Conservation (phyloP, 2,113 vertebrate genomes). For the Chunga burmeisteri region DNA sequence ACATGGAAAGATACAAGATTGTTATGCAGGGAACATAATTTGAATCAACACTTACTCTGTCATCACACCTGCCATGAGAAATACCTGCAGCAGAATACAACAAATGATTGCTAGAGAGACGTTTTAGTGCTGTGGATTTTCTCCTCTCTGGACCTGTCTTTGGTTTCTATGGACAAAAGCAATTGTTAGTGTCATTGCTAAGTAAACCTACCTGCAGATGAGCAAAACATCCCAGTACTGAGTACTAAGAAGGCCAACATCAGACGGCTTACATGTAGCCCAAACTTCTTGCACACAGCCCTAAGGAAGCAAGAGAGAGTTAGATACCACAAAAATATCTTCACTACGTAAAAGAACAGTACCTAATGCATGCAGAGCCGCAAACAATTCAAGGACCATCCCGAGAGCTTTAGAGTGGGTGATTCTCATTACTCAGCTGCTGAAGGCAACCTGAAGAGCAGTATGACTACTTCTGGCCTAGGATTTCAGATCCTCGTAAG, state of each 20-base stretch:
- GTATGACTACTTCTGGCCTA: neutral
- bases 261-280: conserved; percentile 92
- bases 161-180: neutral
- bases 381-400: neutral
- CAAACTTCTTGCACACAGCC: conserved; percentile 98
- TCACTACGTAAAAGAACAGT: neutral
- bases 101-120: neutral
- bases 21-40: neutral
- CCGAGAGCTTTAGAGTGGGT: neutral
- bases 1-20: neutral
- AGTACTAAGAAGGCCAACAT: conserved; percentile 95
- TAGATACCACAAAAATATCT: neutral
- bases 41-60: neutral
- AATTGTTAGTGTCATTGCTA: neutral
- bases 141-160: neutral
- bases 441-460: neutral
- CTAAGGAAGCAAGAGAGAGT: conserved; percentile 67
- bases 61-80: neutral
- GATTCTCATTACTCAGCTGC: neutral
- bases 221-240: conserved; percentile 97
- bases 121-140: neutral
- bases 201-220: conserved; percentile 85
- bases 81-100: neutral
- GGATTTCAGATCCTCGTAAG: neutral
- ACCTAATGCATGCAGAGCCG: neutral